Base-by-base conservation (phyloP, 30 jellyfish, hydroid and myxozoan species). In the Hydractinia symbiolongicarpus region DNA sequence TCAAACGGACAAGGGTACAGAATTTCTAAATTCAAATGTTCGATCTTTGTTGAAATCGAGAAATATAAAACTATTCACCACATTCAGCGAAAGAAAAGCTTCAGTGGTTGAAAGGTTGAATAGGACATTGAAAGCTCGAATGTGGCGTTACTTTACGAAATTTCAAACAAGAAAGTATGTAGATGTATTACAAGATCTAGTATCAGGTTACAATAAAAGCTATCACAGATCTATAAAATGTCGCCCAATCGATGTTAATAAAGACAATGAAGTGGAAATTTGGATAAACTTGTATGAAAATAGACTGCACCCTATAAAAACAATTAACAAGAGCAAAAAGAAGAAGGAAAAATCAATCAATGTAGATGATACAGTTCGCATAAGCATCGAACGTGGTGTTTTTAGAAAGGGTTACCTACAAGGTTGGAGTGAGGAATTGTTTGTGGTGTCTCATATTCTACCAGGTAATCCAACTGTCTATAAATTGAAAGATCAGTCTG, bases 1-100 rank as follows among this genome's bases (percentile, higher is more conserved):
- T n/a, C 67, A 78, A 68, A 79, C 66, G 5, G 95, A 86, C 67
- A 86, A 81, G 69, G 95, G 91, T 52, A 70, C 30, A 16, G 95
- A 86, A 78, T 86, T 86, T 66, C 81, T 57, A 51, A 81, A 81
- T 71, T n/a, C 50, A 55, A 40, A 49, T 57, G 55, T 86, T 9
- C 80, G 81, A 67, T 40, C 50, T 61, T 62, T 86, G 66, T 66
- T 73, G 16, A 16, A 85, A n/a, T 16, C 53, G 50, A 8, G 55
- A 21, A 54, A 55, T 44, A 55, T 67, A 8, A 67, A 81, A 20
- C 40, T 85, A 58, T 85, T 19, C 85, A 11, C 90, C 9, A 85
- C 90, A 15, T 21, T 77, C 68, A 77, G 52, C 53, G 84, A 62
- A 49, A 57, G 30, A 61, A 78, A 77, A n/a, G 55, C 79, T 5